Percentiles rank a stretch among this genome's conserved stretches.
These are phyloP conservation scores for Formica aserva DNA, from an alignment of 2,888 invertebrate genomes.

Conservation along the genomic window DNA sequence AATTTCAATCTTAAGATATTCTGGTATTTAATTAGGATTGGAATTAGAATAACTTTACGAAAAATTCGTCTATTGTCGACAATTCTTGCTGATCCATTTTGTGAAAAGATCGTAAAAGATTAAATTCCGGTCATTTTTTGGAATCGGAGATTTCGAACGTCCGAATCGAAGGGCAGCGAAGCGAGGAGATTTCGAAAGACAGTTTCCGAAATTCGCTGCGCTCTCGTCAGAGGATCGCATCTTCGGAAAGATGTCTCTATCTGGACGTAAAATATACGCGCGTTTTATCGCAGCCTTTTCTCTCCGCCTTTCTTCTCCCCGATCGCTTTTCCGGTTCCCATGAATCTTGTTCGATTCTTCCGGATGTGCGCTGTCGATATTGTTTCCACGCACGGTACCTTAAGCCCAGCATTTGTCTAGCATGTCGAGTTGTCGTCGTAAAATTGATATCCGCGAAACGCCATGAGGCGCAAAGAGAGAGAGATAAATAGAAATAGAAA, in stretches of 20 bases:
- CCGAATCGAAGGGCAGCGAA: background rate
- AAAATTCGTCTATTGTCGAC: background rate
- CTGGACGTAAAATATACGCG: slow-evolving; percentile 3
- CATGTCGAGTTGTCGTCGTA: slow-evolving; percentile 50
- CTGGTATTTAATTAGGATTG: background rate
- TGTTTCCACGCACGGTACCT: slow-evolving; percentile 50
- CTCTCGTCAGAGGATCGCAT: background rate
- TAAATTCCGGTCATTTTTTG: background rate
- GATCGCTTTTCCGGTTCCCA: slow-evolving; percentile 11
- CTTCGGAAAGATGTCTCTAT: background rate
- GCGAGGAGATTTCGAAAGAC: background rate
- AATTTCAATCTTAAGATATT: background rate
- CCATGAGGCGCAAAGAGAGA: background rate
- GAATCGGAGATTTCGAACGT: background rate
- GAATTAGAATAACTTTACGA: background rate
- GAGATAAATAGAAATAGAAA: background rate
- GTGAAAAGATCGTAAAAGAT: background rate
- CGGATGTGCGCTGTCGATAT: slow-evolving; percentile 24
- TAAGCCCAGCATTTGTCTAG: slow-evolving; percentile 65
- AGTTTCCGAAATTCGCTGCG: slow-evolving; percentile 23
- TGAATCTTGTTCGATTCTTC: slow-evolving; percentile 38
- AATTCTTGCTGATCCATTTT: background rate
- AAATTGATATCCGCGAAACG: slow-evolving; percentile 66
- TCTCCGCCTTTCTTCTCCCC: background rate
- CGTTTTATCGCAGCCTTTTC: slow-evolving; percentile 34